phyloP scores from a whole-genome alignment of 2,113 vertebrate genomes.

The Orthonyx spaldingii region DNA sequence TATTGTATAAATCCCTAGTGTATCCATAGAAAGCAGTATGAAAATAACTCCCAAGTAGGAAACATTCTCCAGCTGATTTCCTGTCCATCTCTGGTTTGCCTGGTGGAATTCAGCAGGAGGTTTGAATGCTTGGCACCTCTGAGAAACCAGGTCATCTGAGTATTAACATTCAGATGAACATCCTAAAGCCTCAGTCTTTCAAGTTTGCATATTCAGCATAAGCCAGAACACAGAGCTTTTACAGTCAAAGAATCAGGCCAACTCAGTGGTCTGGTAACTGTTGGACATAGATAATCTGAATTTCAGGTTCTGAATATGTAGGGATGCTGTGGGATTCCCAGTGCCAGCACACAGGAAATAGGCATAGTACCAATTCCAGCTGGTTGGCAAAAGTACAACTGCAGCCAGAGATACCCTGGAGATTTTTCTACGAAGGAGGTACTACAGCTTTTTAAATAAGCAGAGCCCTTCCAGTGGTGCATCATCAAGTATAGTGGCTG shows the following conservation, averaged over 20 bases:
- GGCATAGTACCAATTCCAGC: not conserved
- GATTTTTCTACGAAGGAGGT: not conserved
- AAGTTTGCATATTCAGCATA: not conserved
- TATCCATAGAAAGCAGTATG: not conserved
- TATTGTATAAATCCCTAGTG: not conserved
- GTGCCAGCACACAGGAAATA: not conserved
- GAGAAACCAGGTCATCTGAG: slow-evolving; percentile 6
- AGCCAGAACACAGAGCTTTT: not conserved
- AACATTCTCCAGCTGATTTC: not conserved
- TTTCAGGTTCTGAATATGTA: not conserved
- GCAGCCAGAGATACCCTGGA: not conserved
- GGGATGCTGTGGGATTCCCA: not conserved
- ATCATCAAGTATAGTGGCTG: not conserved
- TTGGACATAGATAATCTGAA: not conserved
- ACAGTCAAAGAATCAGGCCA: not conserved
- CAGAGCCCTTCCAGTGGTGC: not conserved
- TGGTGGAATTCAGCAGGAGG: not conserved
- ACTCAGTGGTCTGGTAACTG: not conserved
- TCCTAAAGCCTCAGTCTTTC: not conserved
- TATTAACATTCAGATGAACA: slow-evolving; percentile 29
- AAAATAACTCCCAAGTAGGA: not conserved
- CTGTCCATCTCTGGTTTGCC: not conserved
- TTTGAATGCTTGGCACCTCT: not conserved
- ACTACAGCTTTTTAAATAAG: not conserved
- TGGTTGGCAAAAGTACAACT: not conserved